phyloP scores from a whole-genome alignment of 1,140 invertebrate genomes.

The Dryas iulia region DNA sequence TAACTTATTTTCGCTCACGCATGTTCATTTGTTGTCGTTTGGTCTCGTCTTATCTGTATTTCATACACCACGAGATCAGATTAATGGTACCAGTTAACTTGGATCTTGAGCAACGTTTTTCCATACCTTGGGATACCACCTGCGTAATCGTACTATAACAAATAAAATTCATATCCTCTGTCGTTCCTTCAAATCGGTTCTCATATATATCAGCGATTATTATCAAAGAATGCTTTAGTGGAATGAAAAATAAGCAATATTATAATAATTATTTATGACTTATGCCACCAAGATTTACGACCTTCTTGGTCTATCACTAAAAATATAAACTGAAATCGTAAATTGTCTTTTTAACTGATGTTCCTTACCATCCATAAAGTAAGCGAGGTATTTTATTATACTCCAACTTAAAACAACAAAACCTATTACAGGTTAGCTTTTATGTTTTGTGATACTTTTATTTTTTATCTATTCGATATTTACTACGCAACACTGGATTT shows the following conservation, averaged over 20 bases:
- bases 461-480: neutral
- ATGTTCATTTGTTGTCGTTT: constrained; percentile 72
- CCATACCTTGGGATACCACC: constrained; percentile 32
- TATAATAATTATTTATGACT: neutral
- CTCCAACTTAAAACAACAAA: neutral
- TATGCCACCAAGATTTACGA: constrained; percentile 3
- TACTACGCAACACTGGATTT: constrained; percentile 6
- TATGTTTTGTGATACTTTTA: neutral
- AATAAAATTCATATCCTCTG: constrained; percentile 33
- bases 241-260: constrained; percentile 18
- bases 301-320: neutral
- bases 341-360: constrained; percentile 1
- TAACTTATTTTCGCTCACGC: constrained; percentile 49
- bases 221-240: constrained; percentile 21
- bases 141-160: constrained; percentile 35
- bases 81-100: constrained; percentile 37
- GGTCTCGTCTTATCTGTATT: constrained; percentile 60
- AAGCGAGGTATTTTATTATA: constrained; percentile 1
- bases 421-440: neutral
- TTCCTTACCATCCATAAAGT: neutral
- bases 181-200: constrained; percentile 25
- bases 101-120: constrained; percentile 53
- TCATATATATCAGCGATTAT: constrained; percentile 22
- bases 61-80: constrained; percentile 53
- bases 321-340: constrained; percentile 4